Base-by-base conservation (phyloP, 92 coral and sea anemone genomes). In the Heliopora coerulea region DNA sequence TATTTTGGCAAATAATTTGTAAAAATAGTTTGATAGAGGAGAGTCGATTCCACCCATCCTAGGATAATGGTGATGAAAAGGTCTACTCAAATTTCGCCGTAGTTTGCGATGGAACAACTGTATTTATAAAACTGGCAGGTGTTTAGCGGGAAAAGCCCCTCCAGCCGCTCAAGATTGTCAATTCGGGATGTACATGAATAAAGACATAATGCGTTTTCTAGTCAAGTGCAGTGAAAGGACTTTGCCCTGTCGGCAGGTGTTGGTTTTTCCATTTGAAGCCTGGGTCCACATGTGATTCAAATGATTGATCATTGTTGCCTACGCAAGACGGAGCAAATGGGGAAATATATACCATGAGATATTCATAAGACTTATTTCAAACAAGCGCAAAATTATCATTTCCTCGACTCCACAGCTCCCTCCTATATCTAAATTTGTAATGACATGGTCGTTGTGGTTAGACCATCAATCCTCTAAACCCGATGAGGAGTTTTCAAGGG, bases 361-460 rank as follows among this genome's bases (percentile, higher is more conserved):
- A 46, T 46, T 46, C 52, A 46, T 46, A 46, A 8, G 52, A 15
- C 2, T 46, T 8, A 15, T 46, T n/a, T 46, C 17, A 46, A 46
- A 8, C 12, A 46, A 46, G 5, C 42, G 42, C 5, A 17, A 17
- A 56, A 56, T 56, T 3, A 14, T 14, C 23, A 3, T 56, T 56
- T 56, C 23, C 61, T 13, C 23, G 17, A 23, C 61, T 28, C 30
- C 14, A 13, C 23, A 14, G 61, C 23, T 31, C 1, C 23, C 29
- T 56, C 8, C 30, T 28, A 56, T 23, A 56, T 56, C 61, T 23
- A 56, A 23, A 17, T 56, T 8, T 17, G 33, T 56, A 56, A 56
- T 56, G 61, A 56, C 3, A 23, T 23, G 61, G 61, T 14, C 61
- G 17, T 23, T 56, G 28, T 23, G 61, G 61, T 56, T 17, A 56